phyloP scores from a whole-genome alignment of 2,797 vertebrate genomes.

The Babyrousa celebensis region DNA sequence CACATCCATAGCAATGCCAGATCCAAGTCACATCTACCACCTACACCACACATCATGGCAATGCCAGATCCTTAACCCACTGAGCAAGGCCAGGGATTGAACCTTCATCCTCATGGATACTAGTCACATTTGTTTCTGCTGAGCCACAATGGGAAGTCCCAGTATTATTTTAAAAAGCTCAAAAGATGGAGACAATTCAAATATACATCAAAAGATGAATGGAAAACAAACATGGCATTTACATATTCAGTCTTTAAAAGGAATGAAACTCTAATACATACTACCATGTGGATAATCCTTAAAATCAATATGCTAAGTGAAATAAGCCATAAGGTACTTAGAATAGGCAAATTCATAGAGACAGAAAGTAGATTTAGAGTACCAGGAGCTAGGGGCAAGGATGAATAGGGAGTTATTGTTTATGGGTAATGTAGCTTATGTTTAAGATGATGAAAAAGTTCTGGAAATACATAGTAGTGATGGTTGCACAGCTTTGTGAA shows the following conservation, averaged over 20 bases:
- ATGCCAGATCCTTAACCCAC: too few relatives aligned
- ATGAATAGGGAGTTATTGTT: background rate
- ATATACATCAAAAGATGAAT: conserved; percentile 19
- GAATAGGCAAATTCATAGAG: conserved; percentile 23
- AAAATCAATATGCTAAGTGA: conserved; percentile 23
- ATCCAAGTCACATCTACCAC: too few relatives aligned
- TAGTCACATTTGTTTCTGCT: too few relatives aligned
- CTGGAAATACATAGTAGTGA: background rate
- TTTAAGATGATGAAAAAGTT: background rate
- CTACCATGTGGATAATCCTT: background rate
- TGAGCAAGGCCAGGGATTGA: too few relatives aligned
- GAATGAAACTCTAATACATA: background rate
- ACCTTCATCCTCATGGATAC: too few relatives aligned
- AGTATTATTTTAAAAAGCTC: conserved; percentile 32
- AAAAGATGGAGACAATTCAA: background rate
- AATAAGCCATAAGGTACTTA: background rate
- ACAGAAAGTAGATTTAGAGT: background rate
- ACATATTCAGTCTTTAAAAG: conserved; percentile 29
- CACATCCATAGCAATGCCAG: too few relatives aligned
- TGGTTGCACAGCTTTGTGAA: background rate
- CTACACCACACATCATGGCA: too few relatives aligned
- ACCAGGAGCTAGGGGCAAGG: background rate
- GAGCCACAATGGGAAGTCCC: too few relatives aligned
- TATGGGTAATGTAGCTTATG: conserved; percentile 1
- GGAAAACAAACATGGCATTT: background rate